Evolutionary conservation across 2,888 invertebrate species (phyloP).

Genomic region (Ganaspis brasiliensis): DNA sequence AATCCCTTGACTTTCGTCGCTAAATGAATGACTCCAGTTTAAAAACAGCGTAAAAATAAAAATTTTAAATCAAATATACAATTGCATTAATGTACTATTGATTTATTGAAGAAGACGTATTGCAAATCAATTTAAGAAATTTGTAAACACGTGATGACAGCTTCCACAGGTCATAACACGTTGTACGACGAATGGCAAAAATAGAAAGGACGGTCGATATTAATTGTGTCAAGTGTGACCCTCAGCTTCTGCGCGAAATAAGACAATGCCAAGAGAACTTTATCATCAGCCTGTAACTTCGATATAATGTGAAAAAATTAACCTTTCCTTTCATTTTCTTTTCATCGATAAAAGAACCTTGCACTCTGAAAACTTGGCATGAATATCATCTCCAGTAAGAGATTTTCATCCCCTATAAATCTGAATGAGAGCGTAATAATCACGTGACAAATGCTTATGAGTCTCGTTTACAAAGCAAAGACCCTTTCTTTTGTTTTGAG

Average conservation of each 20-base stretch:
- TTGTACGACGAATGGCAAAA: conserved; percentile 68
- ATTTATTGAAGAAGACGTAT: not conserved
- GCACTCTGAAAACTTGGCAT: not conserved
- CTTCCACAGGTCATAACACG: not conserved
- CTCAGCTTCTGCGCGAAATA: conserved; percentile 67
- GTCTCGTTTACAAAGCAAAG: conserved; percentile 20
- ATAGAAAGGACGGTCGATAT: conserved; percentile 78
- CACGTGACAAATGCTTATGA: not conserved
- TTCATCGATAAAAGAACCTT: not conserved
- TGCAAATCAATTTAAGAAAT: not conserved
- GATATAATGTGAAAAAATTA: not conserved
- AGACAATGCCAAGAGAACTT: conserved; percentile 43
- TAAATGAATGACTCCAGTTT: too few relatives aligned
- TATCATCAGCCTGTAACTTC: conserved; percentile 17
- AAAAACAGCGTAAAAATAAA: too few relatives aligned
- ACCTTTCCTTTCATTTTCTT: not conserved
- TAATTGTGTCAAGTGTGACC: conserved; percentile 78
- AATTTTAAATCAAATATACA: too few relatives aligned
- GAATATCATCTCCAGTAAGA: not conserved
- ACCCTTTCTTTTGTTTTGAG: conserved; percentile 12
- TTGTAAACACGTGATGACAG: conserved; percentile 3
- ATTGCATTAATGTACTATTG: not conserved
- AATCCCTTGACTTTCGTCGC: too few relatives aligned
- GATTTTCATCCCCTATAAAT: not conserved
- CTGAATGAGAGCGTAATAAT: conserved; percentile 15